A percentile compares a stretch with the other conserved stretches of the same genome.
These are phyloP conservation scores for Gymnocypris eckloni DNA, from an alignment of 2,797 vertebrate genomes.

Conservation along the genomic window DNA sequence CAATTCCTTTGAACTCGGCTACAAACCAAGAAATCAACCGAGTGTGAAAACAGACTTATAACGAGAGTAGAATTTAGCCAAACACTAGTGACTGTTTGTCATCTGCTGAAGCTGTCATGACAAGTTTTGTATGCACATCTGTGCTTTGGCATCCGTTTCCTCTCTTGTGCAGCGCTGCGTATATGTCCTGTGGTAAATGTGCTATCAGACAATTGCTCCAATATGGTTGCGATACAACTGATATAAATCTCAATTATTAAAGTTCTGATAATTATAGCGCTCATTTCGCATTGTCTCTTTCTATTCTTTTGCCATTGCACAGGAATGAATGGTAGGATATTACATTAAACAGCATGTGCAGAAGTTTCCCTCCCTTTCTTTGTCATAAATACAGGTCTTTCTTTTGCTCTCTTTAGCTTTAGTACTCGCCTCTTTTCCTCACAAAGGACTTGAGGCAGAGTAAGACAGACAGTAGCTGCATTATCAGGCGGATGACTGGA, in stretches of 20 bases:
- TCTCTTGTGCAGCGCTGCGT: conserved; percentile 12
- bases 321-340: conserved; percentile 14
- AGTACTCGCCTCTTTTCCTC: conserved; percentile 14
- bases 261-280: neutral
- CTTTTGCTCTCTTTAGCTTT: conserved; percentile 20
- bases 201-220: conserved; percentile 21
- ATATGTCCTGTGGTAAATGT: conserved; percentile 19
- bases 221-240: conserved; percentile 20
- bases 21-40: neutral
- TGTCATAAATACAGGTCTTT: conserved; percentile 15
- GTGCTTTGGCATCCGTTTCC: conserved; percentile 49
- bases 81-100: conserved; percentile 41
- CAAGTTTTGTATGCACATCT: conserved; percentile 47
- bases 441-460: conserved; percentile 57
- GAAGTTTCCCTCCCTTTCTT: conserved; percentile 12
- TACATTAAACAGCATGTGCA: conserved; percentile 6
- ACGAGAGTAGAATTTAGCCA: conserved; percentile 12
- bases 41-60: neutral
- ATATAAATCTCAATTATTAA: conserved; percentile 46
- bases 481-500: conserved; percentile 63
- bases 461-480: conserved; percentile 63
- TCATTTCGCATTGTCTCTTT: conserved; percentile 20
- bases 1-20: neutral
- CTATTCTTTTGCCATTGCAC: neutral
- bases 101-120: conserved; percentile 40